Conservation (phyloP, 2,113 vertebrate genomes). For the Dipodomys stephensi region DNA sequence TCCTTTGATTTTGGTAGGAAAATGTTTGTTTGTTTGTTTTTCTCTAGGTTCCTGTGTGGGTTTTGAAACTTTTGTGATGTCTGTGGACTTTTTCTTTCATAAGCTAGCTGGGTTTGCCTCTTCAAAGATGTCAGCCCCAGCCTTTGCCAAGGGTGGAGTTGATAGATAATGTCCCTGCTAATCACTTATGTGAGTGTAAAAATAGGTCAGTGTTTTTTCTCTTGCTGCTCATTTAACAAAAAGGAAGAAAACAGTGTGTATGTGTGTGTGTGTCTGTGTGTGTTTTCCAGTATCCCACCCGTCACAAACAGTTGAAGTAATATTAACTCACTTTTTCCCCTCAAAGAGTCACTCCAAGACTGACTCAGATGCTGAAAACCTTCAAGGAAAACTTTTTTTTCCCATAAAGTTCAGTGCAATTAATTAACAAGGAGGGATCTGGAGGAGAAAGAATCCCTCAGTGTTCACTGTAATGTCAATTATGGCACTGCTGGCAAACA, state of each 20-base stretch:
- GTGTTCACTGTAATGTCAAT: neutral
- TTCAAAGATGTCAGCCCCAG: constrained; percentile 47
- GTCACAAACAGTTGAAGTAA: constrained; percentile 37
- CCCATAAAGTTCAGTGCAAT: constrained; percentile 30
- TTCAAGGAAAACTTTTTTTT: constrained; percentile 6
- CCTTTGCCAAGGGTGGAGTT: constrained; percentile 10
- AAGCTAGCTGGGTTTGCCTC: constrained; percentile 20
- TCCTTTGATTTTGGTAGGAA: neutral
- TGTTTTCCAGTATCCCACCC: neutral
- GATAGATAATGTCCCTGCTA: neutral
- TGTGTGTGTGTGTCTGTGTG: accelerated
- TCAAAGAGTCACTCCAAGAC: constrained; percentile 12
- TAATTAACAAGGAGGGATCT: neutral
- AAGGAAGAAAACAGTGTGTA: neutral
- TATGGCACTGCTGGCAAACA: neutral
- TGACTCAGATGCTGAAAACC: constrained; percentile 42
- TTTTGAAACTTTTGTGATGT: neutral
- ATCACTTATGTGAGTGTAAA: neutral
- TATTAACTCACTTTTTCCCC: constrained; percentile 47
- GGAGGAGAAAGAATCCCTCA: neutral
- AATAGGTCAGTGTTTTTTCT: constrained; percentile 41
- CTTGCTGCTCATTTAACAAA: constrained; percentile 25
- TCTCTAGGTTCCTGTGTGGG: neutral
- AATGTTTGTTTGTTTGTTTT: neutral
- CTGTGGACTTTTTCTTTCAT: neutral